A percentile compares a stretch with the other conserved stretches of the same genome.
Evolutionary conservation across 2,888 invertebrate species (phyloP).

Genomic region (Cerastis rubricosa): DNA sequence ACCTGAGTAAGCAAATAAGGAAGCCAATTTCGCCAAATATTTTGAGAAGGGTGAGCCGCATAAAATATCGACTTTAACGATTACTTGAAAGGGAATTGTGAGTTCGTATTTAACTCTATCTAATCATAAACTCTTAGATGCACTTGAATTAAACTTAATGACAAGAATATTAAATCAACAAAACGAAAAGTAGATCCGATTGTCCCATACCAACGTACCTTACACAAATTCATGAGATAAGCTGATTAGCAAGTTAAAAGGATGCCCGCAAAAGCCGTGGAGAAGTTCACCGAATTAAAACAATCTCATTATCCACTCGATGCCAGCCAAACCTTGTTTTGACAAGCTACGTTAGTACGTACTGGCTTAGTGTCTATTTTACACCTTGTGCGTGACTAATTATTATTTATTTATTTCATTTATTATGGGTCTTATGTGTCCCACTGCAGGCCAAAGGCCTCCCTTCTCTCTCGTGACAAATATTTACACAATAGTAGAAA

Average conservation of each 20-base stretch:
- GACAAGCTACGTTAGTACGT: slow-evolving; percentile 65
- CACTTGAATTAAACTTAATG: slow-evolving; percentile 36
- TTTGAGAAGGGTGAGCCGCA: slow-evolving; percentile 26
- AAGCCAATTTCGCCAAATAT: slow-evolving; percentile 25
- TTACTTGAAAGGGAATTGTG: slow-evolving; percentile 3
- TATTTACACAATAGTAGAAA: slow-evolving; percentile 28
- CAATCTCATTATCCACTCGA: slow-evolving; percentile 80
- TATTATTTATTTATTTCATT: background rate
- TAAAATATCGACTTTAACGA: slow-evolving; percentile 22
- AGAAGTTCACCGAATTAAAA: slow-evolving; percentile 81
- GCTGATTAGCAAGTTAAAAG: slow-evolving; percentile 86
- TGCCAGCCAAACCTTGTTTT: slow-evolving; percentile 73
- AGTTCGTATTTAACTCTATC: background rate
- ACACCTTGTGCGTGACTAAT: slow-evolving; percentile 38
- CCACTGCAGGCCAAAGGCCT: too few species aligned
- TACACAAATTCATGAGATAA: slow-evolving; percentile 82
- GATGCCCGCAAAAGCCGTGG: slow-evolving; percentile 75
- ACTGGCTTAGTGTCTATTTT: slow-evolving; percentile 34
- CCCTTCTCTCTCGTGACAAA: too few species aligned
- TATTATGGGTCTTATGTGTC: too few species aligned
- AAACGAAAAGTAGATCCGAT: slow-evolving; percentile 71
- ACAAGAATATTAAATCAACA: slow-evolving; percentile 22
- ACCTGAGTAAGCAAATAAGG: slow-evolving; percentile 14
- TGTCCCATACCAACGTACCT: slow-evolving; percentile 48
- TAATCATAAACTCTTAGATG: background rate